A percentile compares a stretch with the other conserved stretches of the same genome.
Conservation (phyloP, 35 echinoderm and acorn worm genomes). For the Ophioderma brevispina region DNA sequence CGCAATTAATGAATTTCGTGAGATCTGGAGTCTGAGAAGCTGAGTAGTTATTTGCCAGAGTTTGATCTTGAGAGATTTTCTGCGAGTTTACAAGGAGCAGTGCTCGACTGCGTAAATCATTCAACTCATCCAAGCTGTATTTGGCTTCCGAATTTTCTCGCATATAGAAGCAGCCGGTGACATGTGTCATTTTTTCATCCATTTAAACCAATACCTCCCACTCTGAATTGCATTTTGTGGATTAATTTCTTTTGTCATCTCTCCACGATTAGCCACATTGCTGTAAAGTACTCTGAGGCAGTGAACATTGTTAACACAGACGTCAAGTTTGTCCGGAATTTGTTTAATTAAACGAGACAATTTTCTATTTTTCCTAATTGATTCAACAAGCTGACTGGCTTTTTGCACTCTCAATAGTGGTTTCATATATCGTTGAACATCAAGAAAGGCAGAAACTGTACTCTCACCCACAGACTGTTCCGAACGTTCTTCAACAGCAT, state of each 20-base stretch:
- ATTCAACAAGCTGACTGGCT: no score
- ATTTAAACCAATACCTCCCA: not conserved
- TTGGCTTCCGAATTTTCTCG: not conserved
- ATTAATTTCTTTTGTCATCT: constrained; percentile 55
- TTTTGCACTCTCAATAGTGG: no score
- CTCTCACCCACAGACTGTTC: constrained; percentile 21
- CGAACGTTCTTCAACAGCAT: constrained; percentile 41
- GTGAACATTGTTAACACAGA: constrained; percentile 25
- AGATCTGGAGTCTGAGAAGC: not conserved
- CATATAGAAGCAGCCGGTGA: not conserved
- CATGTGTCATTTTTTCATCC: not conserved
- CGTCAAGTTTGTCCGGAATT: constrained; percentile 4
- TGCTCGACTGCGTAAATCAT: constrained; percentile 37
- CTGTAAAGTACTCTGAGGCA: constrained; percentile 22
- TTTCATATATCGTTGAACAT: constrained; percentile 16
- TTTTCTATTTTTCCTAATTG: no score
- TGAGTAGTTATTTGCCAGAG: not conserved
- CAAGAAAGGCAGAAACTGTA: constrained; percentile 30
- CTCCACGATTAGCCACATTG: constrained; percentile 39
- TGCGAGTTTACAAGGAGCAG: constrained; percentile 25
- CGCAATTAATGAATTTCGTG: constrained; percentile 20
- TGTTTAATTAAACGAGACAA: not conserved
- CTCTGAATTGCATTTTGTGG: constrained; percentile 16
- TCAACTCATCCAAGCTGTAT: constrained; percentile 9
- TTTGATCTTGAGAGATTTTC: not conserved